These are phyloP conservation scores for Erpornis zantholeuca DNA, from an alignment of 2,113 vertebrate species.

Conservation along the genomic window DNA sequence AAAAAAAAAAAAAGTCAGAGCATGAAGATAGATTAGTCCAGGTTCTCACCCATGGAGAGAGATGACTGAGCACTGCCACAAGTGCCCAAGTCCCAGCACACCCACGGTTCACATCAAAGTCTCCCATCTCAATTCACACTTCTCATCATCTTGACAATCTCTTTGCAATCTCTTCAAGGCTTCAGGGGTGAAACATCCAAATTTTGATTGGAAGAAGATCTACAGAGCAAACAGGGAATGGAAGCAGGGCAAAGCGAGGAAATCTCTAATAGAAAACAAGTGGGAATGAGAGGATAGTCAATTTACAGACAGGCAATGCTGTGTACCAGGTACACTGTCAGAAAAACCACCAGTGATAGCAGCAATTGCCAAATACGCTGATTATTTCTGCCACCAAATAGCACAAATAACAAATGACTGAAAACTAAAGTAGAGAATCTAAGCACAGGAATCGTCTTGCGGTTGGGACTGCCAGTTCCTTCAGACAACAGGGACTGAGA, in stretches of 20 bases:
- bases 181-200: neutral
- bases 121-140: neutral
- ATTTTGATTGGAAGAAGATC: neutral
- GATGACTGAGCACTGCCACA: neutral
- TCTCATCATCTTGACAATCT: neutral
- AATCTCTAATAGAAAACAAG: neutral
- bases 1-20: neutral
- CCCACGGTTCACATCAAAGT: neutral
- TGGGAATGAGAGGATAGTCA: neutral
- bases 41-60: neutral
- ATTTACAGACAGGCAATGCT: neutral
- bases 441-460: neutral
- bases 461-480: neutral
- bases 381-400: neutral
- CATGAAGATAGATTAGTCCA: neutral
- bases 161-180: neutral
- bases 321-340: neutral
- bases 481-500: neutral
- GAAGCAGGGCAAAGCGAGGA: neutral
- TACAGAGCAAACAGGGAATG: neutral
- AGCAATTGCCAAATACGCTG: neutral
- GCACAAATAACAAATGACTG: neutral
- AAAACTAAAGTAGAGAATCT: neutral
- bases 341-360: neutral
- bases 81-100: neutral